Evolutionary conservation across 2,888 invertebrate species (phyloP).

Genomic region (Microctonus aethiopoides): DNA sequence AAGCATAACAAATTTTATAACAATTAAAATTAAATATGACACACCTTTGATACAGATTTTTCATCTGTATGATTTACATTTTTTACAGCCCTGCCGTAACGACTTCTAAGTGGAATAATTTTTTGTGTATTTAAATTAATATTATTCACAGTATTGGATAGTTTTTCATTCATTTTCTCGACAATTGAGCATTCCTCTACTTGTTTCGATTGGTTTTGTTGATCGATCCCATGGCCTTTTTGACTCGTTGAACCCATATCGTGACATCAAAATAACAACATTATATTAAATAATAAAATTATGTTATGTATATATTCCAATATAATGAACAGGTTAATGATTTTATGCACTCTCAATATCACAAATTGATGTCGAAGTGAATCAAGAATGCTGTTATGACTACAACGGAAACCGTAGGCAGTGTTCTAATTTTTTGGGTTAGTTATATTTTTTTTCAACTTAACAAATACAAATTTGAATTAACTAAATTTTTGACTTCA

Average conservation of each 20-base stretch:
- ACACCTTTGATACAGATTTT: slow-evolving; percentile 48
- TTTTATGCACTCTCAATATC: background rate
- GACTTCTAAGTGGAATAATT: slow-evolving; percentile 63
- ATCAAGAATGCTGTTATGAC: slow-evolving; percentile 11
- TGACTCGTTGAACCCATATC: slow-evolving; percentile 20
- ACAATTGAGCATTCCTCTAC: background rate
- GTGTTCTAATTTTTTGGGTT: background rate
- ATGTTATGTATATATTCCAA: background rate
- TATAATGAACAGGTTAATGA: background rate
- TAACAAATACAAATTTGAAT: background rate
- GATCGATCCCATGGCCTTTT: slow-evolving; percentile 5
- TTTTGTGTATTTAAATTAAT: slow-evolving; percentile 31
- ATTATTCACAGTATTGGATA: slow-evolving; percentile 14
- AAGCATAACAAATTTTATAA: slow-evolving; percentile 7
- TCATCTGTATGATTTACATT: slow-evolving; percentile 44
- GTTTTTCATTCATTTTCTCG: background rate
- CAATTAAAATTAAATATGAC: slow-evolving; percentile 24
- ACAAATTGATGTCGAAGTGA: background rate
- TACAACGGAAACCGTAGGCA: slow-evolving; percentile 3
- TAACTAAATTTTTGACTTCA: background rate
- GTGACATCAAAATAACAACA: background rate
- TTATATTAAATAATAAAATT: background rate
- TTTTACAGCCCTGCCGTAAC: slow-evolving; percentile 73
- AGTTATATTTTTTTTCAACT: background rate
- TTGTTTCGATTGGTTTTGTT: background rate